Conservation (phyloP, 2,797 vertebrate species). For the Myotis pilosus region DNA sequence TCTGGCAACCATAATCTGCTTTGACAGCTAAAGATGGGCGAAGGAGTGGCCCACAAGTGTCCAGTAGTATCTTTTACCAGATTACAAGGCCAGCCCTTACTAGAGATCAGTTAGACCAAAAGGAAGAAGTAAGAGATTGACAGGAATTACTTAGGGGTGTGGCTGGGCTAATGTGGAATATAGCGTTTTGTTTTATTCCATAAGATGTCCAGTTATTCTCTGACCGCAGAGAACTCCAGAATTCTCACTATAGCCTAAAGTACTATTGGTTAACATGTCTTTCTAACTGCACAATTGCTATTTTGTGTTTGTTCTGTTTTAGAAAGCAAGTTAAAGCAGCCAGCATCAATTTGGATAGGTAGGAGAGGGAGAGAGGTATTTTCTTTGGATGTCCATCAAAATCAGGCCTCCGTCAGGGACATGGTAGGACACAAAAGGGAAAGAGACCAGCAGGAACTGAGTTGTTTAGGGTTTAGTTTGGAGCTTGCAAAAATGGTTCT, state of each 20-base stretch:
- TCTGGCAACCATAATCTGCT: conserved; percentile 17
- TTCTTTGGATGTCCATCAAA: not conserved
- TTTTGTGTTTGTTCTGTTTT: conserved; percentile 41
- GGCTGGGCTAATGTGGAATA: not conserved
- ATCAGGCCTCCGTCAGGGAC: not conserved
- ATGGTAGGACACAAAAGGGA: not conserved
- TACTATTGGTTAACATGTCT: not conserved
- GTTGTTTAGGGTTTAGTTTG: conserved; percentile 7
- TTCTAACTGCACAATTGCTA: conserved; percentile 25
- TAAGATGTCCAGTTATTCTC: not conserved
- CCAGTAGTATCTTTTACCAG: not conserved
- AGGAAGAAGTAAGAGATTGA: not conserved
- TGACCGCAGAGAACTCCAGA: not conserved
- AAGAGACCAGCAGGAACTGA: not conserved
- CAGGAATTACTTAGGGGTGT: not conserved
- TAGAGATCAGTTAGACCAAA: not conserved
- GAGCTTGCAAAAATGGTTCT: conserved; percentile 22
- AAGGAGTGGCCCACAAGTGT: not conserved
- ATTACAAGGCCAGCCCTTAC: not conserved
- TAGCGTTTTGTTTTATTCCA: not conserved
- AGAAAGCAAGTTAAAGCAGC: conserved; percentile 45
- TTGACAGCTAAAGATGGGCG: conserved; percentile 39
- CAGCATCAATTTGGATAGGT: not conserved
- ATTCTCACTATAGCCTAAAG: not conserved
- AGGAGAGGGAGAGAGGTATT: not conserved